Evolutionary conservation across 2,888 invertebrate species (phyloP).

Genomic region (Mythimna lalbum): DNA sequence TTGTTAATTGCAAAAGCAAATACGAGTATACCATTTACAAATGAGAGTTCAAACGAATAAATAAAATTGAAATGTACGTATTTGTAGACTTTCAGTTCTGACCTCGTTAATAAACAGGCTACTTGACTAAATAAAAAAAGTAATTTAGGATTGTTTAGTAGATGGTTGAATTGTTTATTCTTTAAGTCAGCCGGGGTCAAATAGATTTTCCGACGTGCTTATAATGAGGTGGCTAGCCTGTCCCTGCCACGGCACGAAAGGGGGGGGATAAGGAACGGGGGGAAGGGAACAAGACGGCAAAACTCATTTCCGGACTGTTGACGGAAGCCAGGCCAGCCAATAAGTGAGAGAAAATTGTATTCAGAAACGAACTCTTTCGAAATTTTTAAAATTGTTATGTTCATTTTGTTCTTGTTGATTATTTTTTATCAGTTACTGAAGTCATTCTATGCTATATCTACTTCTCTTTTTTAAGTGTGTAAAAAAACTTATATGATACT

Average conservation of each 20-base stretch:
- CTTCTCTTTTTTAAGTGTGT: background rate
- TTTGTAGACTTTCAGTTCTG: slow-evolving; percentile 12
- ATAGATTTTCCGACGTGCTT: slow-evolving; percentile 78
- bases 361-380: slow-evolving; percentile 78
- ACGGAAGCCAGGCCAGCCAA: slow-evolving; percentile 84
- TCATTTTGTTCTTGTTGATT: slow-evolving; percentile 11
- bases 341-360: slow-evolving; percentile 84
- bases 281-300: slow-evolving; percentile 70
- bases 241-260: slow-evolving; percentile 68
- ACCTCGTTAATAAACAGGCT: slow-evolving; percentile 7
- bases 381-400: slow-evolving; percentile 78
- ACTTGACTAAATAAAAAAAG: slow-evolving; percentile 21
- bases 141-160: slow-evolving; percentile 14
- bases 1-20: slow-evolving; percentile 48
- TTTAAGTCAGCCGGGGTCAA: slow-evolving; percentile 71
- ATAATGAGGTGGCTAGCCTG: slow-evolving; percentile 83
- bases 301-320: slow-evolving; percentile 88
- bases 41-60: slow-evolving; percentile 29
- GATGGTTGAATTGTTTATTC: slow-evolving; percentile 56
- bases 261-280: slow-evolving; percentile 40
- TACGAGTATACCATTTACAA: slow-evolving; percentile 37
- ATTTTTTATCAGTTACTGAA: background rate
- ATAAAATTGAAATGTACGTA: slow-evolving; percentile 32
- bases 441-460: slow-evolving; percentile 12
- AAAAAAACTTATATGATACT: background rate